Base-by-base conservation (phyloP, 2,113 vertebrate genomes). In the Pelecanoides urinatrix region DNA sequence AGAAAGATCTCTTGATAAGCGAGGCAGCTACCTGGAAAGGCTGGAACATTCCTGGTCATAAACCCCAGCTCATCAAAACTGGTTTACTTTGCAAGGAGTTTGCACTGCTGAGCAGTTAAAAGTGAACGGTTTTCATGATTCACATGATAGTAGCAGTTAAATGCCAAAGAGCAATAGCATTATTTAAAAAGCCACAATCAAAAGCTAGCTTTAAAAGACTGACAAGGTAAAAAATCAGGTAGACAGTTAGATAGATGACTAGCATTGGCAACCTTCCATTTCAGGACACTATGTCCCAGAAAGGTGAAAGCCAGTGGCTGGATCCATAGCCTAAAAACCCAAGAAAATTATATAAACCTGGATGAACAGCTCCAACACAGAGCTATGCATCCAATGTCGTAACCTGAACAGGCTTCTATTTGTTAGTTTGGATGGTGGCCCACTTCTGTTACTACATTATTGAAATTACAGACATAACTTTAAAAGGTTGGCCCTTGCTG, bases 301-400 rank as follows among this genome's bases (percentile, higher is more conserved):
- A 85, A 67, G 16, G 32, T 45, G 23, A 67, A 27, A 62, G 19
- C n/a, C 61, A 42, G 10, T 19, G 22, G 7, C 21, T 90, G n/a
- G 12, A n/a, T 29, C 27, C 30, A 17, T 29, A 86, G 44, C 19
- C 55, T 52, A 30, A 80, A 85, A 58, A 40, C 1, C 1, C n/a
- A 38, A 42, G 14, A 71, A 42, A 72, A 25, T 7, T 0, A 29
- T 21, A 25, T 25, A 67, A 59, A 42, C 9, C 38, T 44, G 19
- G 11, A 36, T 6, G 29, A 42, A 44, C 62, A 76, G 47, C 56
- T 71, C 78, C 62, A 70, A 7, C 8, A 15, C 29, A 16, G 47
- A 79, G 14, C 47, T 34, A 11, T 2, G 6, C 50, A 61, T 18
- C 32, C 61, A 26, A 1, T 1, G 0, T n/a, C 22, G 23, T 14